These are phyloP conservation scores for Arenaria interpres DNA, from an alignment of 2,113 vertebrate genomes.

Conservation along the genomic window DNA sequence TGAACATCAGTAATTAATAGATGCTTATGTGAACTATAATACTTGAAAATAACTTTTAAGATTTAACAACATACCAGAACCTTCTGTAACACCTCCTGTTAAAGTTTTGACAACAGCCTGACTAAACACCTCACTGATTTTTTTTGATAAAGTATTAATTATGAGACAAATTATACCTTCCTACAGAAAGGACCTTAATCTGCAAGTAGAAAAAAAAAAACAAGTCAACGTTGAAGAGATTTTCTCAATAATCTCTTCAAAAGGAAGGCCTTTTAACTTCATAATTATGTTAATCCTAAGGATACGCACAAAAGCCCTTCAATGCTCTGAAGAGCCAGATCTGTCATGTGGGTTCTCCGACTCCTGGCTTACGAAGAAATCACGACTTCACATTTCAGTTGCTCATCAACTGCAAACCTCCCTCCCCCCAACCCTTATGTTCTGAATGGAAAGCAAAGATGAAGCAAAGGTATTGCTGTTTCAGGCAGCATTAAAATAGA, in stretches of 20 bases:
- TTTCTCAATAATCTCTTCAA: not conserved
- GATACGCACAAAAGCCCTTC: not conserved
- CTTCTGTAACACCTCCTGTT: not conserved
- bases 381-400: not conserved
- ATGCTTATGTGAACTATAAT: not conserved
- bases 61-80: not conserved
- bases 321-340: not conserved
- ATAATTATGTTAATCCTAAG: not conserved
- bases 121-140: not conserved
- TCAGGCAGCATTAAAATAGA: slow-evolving; percentile 14
- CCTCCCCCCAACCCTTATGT: not conserved
- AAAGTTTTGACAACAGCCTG: not conserved
- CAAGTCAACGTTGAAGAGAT: not conserved
- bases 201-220: not conserved
- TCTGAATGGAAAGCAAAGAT: not conserved
- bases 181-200: not conserved
- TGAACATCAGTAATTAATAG: not conserved
- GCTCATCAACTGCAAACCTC: not conserved
- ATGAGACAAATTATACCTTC: not conserved
- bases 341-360: not conserved
- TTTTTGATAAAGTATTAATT: not conserved
- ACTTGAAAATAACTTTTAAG: not conserved
- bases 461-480: slow-evolving; percentile 13
- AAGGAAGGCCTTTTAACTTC: not conserved
- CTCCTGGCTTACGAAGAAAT: not conserved